Conservation (phyloP, 2,888 invertebrate species). For the Apodemia hepburni region DNA sequence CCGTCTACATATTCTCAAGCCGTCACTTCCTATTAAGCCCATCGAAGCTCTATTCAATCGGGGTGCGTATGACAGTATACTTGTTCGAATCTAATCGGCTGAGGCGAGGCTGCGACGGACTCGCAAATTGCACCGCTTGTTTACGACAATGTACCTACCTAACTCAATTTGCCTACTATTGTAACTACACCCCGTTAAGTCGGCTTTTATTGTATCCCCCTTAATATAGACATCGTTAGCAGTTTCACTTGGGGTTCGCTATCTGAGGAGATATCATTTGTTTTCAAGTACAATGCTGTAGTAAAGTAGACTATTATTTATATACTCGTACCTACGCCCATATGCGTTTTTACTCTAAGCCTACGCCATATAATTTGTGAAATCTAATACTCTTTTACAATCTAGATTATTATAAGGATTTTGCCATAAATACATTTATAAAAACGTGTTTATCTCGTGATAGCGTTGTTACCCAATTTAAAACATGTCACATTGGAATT, state of each 20-base stretch:
- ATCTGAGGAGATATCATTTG: neutral
- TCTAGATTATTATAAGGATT: neutral
- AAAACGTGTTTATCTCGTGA: neutral
- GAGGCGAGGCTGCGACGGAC: slow-evolving; percentile 44
- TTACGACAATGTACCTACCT: slow-evolving; percentile 45
- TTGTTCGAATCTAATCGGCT: slow-evolving; percentile 50
- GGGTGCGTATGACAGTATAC: slow-evolving; percentile 45
- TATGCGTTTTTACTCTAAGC: no score
- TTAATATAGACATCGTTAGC: slow-evolving; percentile 28
- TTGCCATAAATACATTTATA: no score
- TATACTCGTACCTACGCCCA: no score
- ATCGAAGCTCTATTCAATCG: slow-evolving; percentile 41
- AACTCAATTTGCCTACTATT: slow-evolving; percentile 50
- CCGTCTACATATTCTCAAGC: slow-evolving; percentile 27
- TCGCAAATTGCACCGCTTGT: slow-evolving; percentile 55
- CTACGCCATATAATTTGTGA: neutral
- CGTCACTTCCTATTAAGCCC: slow-evolving; percentile 42
- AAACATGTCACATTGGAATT: neutral
- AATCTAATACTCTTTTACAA: neutral
- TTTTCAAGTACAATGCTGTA: neutral
- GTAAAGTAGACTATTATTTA: neutral
- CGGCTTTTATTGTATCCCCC: slow-evolving; percentile 33
- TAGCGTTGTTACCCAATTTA: neutral
- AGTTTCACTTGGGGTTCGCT: slow-evolving; percentile 17
- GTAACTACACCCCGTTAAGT: slow-evolving; percentile 39